Base-by-base conservation (phyloP, 2,113 vertebrate genomes). In the Nestor notabilis region DNA sequence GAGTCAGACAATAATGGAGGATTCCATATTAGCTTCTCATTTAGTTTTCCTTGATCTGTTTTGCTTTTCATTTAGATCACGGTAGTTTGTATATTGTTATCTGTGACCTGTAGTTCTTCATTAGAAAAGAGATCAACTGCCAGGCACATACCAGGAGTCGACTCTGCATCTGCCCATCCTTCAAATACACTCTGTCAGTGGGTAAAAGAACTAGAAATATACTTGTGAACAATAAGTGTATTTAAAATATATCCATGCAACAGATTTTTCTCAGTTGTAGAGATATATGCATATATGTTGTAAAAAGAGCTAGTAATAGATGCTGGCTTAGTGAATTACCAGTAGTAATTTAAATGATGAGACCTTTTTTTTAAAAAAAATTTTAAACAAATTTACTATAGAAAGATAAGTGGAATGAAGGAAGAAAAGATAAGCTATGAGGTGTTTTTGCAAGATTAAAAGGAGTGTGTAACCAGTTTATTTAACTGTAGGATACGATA, bases 21-120 rank as follows among this genome's bases (percentile, higher is more conserved):
- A 53, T 35, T 80, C 28, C 28, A 56, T 52, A 14, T 9, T 86
- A 47, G 12, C 33, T 50, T 70, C 28, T 87, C n/a, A 66, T 91
- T 71, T 79, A 60, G 55, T 69, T 52, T 85, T 83, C 69, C 63
- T 86, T 93, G 28, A 43, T 92, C 53, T 58, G 8, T 74, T 90
- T 63, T 92, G 9, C 35, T 86, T 79, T 93, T 92, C n/a, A 69
- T 89, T 88, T 94, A 90, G 72, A 85, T 93, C 33, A 84, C 80
- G 72, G 41, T 86, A 72, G 82, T 72, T 83, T 76, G 5, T 63
- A 35, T 84, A 58, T 82, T 71, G 7, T 90, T 90, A 44, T 72
- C 56, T 96, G 21, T 78, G 43, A 65, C 90, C 41, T 87, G 33
- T 68, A 71, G 39, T 58, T 93, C 33, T 47, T 91, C 19, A 78